Evolutionary conservation across 2,797 vertebrate species (phyloP), one percentile per base, ranked within the genome.

Genomic region (Remorina albescens): DNA sequence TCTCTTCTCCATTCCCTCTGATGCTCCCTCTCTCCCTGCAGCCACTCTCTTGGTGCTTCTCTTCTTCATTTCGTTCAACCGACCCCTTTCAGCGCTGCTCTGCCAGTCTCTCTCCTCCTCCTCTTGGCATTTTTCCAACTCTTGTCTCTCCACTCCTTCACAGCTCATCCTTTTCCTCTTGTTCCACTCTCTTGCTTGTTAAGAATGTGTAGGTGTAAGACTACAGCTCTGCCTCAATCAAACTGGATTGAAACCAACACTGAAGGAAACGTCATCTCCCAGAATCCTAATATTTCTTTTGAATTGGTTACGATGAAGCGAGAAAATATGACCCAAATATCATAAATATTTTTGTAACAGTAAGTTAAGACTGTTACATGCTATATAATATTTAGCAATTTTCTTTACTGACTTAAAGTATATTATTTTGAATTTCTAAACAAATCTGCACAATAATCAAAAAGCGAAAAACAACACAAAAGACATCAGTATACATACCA

Each of bases 21-120:
- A 87, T 74, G 71, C 77, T 76, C 70, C 13, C 74, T 65, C 70
- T 53, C 62, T 80, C 85, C 82, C 78, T 56, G 78, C 67, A 41
- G 88, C 85, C 77, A 79, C 69, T 72, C 53, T 66, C 84, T 84
- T 50, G 39, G 55, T 76, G 64, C 73, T 57, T 79, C 77, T 88
- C 71, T 57, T 79, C 77, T 88, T 69, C 67, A 63, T 78, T 83
- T 86, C 54, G n/a, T 67, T 78, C 67, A 74, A 71, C 60, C 83
- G 50, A 72, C 59, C 82, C 51, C 75, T 77, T 65, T 78, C 16
- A 66, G 49, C n/a, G 58, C 69, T 67, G 49, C 76, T 83, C 67
- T 68, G 59, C 71, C 74, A 44, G 58, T 62, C 75, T 76, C 54
- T 57, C 56, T 81, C 74, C 30, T 30, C 6, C 74, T 77, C 65